Evolutionary conservation across 2,113 vertebrate species (phyloP), one percentile per base, ranked within the genome.

Genomic region (Castor canadensis): DNA sequence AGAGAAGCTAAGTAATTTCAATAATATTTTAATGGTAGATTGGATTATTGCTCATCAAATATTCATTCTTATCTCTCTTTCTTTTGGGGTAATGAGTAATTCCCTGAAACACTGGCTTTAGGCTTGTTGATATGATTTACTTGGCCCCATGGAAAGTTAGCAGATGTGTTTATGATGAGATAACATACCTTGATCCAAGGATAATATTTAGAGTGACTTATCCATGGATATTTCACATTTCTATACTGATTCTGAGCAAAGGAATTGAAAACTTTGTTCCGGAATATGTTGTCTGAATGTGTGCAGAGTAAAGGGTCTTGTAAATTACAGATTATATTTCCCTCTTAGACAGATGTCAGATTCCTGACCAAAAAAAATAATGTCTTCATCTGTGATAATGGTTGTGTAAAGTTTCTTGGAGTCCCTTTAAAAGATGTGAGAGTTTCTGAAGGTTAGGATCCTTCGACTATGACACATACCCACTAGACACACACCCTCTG

Each of bases 1-100:
- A 94, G 64, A 56, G 62, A 75, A 91, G 35, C 30, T 83, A 77
- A 67, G 3, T 75, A 82, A 84, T 87, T 90, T 94, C 24, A 76
- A 15, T 88, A 76, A n/a, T 84, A n/a, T 88, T 85, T 71, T 45
- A 84, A 28, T 24, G 26, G 77, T 40, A 67, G 3, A 47, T 32
- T 83, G 38, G 52, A 58, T 73, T 52, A n/a, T 35, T 87, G 1
- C n/a, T 86, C 11, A 76, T 16, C 22, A 77, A 77, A 72, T 90
- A 58, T 32, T n/a, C 47, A 64, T 49, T 94, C 16, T 73, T 75
- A n/a, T 88, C 38, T 93, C 22, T 87, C 47, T 73, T 95, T 75
- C 54, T 87, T 32, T 52, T 64, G 12, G 6, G 2, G 13, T 90
- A 52, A 8, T 19, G 62, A 49, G 16, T 71, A 88, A 20, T 40